Evolutionary conservation across 1,140 invertebrate species (phyloP).

Genomic region (Drosophila pallidifrons): DNA sequence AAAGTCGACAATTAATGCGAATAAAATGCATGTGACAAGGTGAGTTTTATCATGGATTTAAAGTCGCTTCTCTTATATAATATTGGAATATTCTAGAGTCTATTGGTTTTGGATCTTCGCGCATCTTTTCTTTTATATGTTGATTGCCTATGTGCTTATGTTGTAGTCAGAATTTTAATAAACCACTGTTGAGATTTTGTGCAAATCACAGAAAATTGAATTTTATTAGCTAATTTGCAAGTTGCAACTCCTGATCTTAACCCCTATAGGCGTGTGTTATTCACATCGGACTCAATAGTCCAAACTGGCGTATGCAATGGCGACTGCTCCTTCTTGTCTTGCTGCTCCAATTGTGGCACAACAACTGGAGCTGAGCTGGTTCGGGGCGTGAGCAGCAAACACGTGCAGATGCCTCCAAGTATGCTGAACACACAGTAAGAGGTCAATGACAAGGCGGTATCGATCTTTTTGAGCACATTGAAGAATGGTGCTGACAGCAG

Average conservation of each 20-base stretch:
- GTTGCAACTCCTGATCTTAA: neutral
- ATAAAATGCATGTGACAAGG: constrained; percentile 88
- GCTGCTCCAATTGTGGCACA: constrained; percentile 29
- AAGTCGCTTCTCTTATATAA: neutral
- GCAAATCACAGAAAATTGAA: constrained; percentile 71
- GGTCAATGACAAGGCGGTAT: constrained; percentile 73
- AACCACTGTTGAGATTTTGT: constrained; percentile 34
- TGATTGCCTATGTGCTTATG: constrained; percentile 45
- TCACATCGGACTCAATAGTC: constrained; percentile 74
- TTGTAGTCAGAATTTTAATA: constrained; percentile 41
- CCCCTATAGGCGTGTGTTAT: constrained; percentile 70
- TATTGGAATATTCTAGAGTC: constrained; percentile 42
- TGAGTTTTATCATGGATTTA: constrained; percentile 26
- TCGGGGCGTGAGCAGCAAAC: constrained; percentile 70
- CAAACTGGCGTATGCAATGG: constrained; percentile 69
- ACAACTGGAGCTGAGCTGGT: constrained; percentile 38
- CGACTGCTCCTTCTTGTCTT: constrained; percentile 68
- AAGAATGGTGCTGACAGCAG: constrained; percentile 80
- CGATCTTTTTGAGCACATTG: constrained; percentile 76
- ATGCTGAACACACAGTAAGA: constrained; percentile 75
- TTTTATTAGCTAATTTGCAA: constrained; percentile 50
- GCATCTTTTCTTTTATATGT: constrained; percentile 55
- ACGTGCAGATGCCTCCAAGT: constrained; percentile 76
- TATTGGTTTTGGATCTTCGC: constrained; percentile 73
- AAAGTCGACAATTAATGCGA: constrained; percentile 87